Evolutionary conservation across 2,113 vertebrate genomes (phyloP).

Genomic region (Chionodraco myersi): DNA sequence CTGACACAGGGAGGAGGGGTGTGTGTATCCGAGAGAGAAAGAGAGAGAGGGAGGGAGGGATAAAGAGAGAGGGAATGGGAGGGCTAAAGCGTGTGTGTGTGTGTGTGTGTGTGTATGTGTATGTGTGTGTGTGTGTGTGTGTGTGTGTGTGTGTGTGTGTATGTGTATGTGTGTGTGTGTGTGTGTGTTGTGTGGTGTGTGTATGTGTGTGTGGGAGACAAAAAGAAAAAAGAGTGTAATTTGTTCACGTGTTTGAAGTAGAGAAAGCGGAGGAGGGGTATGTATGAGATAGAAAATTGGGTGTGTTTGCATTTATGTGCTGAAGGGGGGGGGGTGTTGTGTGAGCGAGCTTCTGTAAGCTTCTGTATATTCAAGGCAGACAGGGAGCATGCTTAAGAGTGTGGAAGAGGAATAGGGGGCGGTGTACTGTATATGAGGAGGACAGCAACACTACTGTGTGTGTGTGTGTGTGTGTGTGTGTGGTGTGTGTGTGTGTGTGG

Average conservation of each 20-base stretch:
- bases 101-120: background rate
- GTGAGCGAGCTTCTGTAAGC: background rate
- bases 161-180: too few species aligned
- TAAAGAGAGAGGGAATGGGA: too few species aligned
- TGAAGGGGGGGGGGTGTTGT: conserved; percentile 19
- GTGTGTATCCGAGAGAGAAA: conserved; percentile 36
- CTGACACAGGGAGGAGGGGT: conserved; percentile 68
- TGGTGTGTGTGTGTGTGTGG: conserved; percentile 30
- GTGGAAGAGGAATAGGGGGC: conserved; percentile 34
- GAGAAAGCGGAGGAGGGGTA: background rate
- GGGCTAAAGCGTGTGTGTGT: too few species aligned
- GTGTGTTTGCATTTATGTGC: conserved; percentile 14
- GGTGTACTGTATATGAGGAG: conserved; percentile 19
- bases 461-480: conserved; percentile 44
- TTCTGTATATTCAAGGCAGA: background rate
- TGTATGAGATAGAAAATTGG: background rate
- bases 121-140: conserved; percentile 35
- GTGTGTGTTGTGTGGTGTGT: too few species aligned
- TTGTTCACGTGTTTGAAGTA: conserved; percentile 37
- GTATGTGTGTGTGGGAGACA: conserved; percentile 28
- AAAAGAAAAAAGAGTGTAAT: conserved; percentile 54
- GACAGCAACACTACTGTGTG: conserved; percentile 35
- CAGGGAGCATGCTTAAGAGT: conserved; percentile 11
- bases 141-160: too few species aligned
- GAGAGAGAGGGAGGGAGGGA: conserved; percentile 12